Percentiles rank a stretch among this genome's conserved stretches.
These are phyloP conservation scores for Ceyx cyanopectus DNA, from an alignment of 2,113 vertebrate genomes.

Conservation along the genomic window DNA sequence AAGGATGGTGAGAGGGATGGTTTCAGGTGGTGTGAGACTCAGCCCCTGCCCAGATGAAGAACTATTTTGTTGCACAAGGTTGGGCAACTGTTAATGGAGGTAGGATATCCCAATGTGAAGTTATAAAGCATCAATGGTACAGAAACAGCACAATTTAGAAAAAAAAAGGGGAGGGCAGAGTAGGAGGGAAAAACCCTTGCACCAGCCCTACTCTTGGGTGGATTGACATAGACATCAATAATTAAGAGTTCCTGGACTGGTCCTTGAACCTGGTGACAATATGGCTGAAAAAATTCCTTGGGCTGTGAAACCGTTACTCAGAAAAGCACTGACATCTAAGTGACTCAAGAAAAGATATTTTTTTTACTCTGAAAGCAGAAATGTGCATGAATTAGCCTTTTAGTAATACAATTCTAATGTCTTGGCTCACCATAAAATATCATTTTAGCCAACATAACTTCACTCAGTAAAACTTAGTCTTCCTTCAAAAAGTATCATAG, in stretches of 20 bases:
- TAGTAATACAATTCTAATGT: neutral
- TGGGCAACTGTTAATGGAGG: too few relatives aligned
- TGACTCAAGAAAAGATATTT: neutral
- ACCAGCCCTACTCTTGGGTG: neutral
- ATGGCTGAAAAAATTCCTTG: neutral
- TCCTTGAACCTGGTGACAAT: neutral
- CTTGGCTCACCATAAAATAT: neutral
- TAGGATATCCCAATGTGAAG: neutral
- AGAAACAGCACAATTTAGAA: neutral
- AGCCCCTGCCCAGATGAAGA: neutral
- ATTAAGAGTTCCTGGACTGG: neutral
- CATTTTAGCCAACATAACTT: neutral
- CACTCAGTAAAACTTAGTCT: neutral
- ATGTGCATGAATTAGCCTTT: neutral
- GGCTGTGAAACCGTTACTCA: neutral
- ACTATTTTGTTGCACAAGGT: neutral
- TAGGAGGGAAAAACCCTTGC: neutral
- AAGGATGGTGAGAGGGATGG: rapidly evolving
- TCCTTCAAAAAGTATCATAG: neutral
- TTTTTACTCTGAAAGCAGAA: neutral
- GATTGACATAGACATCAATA: neutral
- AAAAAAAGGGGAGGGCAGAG: neutral
- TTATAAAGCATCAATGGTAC: neutral
- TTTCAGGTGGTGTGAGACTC: neutral
- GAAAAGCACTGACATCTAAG: neutral